phyloP scores from a whole-genome alignment of 2,797 vertebrate species.

The Ctenopoma multispine region DNA sequence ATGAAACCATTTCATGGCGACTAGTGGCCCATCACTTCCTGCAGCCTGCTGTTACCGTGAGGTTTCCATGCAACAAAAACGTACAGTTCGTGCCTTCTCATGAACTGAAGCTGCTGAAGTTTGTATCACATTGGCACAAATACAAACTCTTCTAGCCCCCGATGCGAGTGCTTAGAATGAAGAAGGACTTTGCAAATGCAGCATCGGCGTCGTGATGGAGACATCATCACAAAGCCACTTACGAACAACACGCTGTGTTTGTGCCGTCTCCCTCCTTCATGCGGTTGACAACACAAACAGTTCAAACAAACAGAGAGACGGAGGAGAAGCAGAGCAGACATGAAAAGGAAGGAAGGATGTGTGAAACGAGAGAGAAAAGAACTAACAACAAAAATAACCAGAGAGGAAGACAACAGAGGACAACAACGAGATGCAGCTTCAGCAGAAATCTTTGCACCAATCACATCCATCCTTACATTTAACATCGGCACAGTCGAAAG shows the following conservation, averaged over 20 bases:
- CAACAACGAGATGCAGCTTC: constrained; percentile 1
- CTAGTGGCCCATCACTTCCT: background rate
- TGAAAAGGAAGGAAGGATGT: constrained; percentile 19
- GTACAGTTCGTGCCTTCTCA: background rate
- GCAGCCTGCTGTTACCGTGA: background rate
- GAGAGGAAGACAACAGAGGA: constrained; percentile 25
- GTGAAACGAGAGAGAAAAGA: constrained; percentile 13
- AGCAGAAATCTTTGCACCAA: constrained; percentile 20
- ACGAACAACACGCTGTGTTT: background rate
- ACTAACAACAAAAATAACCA: constrained; percentile 7
- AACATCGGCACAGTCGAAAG: no score
- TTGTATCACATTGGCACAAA: no score
- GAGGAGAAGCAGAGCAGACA: background rate
- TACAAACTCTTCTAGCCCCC: no score
- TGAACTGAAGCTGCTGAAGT: no score
- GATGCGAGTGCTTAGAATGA: background rate
- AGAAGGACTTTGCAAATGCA: background rate
- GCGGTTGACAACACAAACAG: constrained; percentile 24
- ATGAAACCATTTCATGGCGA: background rate
- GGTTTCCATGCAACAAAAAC: background rate
- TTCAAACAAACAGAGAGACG: background rate
- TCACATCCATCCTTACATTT: background rate
- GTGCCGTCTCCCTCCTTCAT: background rate
- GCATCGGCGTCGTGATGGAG: background rate
- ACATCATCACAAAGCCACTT: background rate